These are phyloP conservation scores for Dryobates pubescens DNA, from an alignment of 2,797 vertebrate genomes.

Conservation along the genomic window DNA sequence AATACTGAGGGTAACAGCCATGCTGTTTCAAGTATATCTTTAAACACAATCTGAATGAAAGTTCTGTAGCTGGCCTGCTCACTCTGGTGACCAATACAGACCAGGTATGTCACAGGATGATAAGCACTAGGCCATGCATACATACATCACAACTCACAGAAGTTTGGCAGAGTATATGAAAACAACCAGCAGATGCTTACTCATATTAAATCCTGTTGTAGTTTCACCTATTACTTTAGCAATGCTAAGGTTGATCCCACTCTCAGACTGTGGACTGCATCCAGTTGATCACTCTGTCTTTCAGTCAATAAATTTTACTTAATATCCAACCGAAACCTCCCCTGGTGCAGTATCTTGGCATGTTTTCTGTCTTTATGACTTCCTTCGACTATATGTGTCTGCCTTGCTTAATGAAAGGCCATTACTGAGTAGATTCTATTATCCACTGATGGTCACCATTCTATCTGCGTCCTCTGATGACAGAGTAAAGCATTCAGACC, in stretches of 20 bases:
- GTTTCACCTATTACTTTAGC: not conserved
- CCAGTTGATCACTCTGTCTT: not conserved
- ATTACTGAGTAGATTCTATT: not conserved
- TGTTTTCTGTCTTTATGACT: not conserved
- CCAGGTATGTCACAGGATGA: fast-evolving
- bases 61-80: not conserved
- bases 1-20: not conserved
- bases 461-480: not conserved
- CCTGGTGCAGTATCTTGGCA: too few species aligned
- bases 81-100: not conserved
- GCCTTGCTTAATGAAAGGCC: not conserved
- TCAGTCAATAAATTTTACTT: too few species aligned
- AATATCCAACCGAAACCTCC: too few species aligned
- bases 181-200: not conserved
- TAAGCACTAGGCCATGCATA: not conserved
- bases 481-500: not conserved
- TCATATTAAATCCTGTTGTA: not conserved
- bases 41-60: not conserved
- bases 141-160: not conserved
- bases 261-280: not conserved
- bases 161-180: not conserved
- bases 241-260: not conserved
- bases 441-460: too few species aligned
- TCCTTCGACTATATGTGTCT: not conserved
- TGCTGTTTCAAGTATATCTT: not conserved